Percentiles rank a stretch among this genome's conserved stretches.
These are phyloP conservation scores for Anodontia alba DNA, from an alignment of 2,888 invertebrate genomes.

Conservation along the genomic window DNA sequence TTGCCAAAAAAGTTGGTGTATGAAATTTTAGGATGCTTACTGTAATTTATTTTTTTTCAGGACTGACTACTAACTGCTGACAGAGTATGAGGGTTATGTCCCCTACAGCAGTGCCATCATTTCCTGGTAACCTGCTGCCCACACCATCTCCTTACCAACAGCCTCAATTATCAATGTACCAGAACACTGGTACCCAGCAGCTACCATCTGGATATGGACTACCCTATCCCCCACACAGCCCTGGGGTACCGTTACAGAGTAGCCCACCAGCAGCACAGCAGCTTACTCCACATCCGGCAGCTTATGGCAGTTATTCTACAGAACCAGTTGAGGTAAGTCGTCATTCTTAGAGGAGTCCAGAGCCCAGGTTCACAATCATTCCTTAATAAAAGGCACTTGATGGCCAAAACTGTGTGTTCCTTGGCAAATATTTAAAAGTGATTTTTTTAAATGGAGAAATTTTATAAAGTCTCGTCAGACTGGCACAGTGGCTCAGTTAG, in stretches of 20 bases:
- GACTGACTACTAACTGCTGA: background rate
- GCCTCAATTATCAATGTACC: constrained; percentile 3
- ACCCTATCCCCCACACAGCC: constrained; percentile 8
- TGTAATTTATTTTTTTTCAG: too few species aligned
- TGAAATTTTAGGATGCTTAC: too few species aligned
- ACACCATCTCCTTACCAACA: background rate
- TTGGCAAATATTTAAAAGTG: too few species aligned
- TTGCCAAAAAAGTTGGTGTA: too few species aligned
- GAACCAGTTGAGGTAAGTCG: constrained; percentile 43
- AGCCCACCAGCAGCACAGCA: constrained; percentile 26
- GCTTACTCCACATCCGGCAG: constrained; percentile 46
- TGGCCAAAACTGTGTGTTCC: too few species aligned
- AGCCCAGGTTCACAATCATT: too few species aligned
- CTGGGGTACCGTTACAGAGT: constrained; percentile 15
- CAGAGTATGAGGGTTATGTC: constrained; percentile 42
- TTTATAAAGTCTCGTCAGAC: too few species aligned
- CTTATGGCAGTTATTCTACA: constrained; percentile 54
- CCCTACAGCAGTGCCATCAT: constrained; percentile 38
- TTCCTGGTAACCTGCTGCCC: background rate
- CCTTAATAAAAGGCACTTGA: too few species aligned
- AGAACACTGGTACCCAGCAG: background rate
- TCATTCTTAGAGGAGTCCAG: too few species aligned
- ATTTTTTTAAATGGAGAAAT: too few species aligned
- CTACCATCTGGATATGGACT: constrained; percentile 1
- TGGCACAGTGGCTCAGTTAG: too few species aligned